Evolutionary conservation across 2,888 invertebrate genomes (phyloP).

Genomic region (Melanostoma scalare): DNA sequence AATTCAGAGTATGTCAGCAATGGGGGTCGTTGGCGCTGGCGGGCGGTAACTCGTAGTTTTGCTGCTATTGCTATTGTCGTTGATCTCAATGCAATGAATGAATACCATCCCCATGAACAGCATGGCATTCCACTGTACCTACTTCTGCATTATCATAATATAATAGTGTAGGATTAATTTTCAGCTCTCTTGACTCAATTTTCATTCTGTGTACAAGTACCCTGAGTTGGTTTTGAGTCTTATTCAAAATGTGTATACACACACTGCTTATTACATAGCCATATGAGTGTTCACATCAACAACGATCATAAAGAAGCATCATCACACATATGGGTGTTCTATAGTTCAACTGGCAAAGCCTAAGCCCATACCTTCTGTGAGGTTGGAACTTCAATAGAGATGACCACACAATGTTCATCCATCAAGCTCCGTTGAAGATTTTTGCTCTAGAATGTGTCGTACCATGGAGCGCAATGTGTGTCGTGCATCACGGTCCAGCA

Average conservation of each 20-base stretch:
- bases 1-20: slow-evolving; percentile 31
- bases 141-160: slow-evolving; percentile 60
- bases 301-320: slow-evolving; percentile 23
- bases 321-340: not conserved
- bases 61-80: slow-evolving; percentile 16
- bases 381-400: slow-evolving; percentile 4
- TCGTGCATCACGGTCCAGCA: not conserved
- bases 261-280: not conserved
- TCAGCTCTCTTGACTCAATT: slow-evolving; percentile 71
- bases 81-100: slow-evolving; percentile 48
- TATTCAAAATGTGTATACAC: slow-evolving; percentile 9
- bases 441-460: slow-evolving; percentile 40
- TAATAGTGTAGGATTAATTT: slow-evolving; percentile 69
- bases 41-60: not conserved
- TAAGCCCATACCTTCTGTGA: slow-evolving; percentile 3
- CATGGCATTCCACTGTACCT: slow-evolving; percentile 57
- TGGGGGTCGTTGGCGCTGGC: slow-evolving; percentile 29
- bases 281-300: not conserved
- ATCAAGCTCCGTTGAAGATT: slow-evolving; percentile 35
- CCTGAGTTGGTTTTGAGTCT: not conserved
- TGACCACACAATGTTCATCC: slow-evolving; percentile 23
- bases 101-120: slow-evolving; percentile 37
- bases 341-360: slow-evolving; percentile 28
- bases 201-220: slow-evolving; percentile 28
- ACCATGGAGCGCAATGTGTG: slow-evolving; percentile 44